These are phyloP conservation scores for Microctenopoma lineatum DNA, from an alignment of 2,797 vertebrate species.

Conservation along the genomic window DNA sequence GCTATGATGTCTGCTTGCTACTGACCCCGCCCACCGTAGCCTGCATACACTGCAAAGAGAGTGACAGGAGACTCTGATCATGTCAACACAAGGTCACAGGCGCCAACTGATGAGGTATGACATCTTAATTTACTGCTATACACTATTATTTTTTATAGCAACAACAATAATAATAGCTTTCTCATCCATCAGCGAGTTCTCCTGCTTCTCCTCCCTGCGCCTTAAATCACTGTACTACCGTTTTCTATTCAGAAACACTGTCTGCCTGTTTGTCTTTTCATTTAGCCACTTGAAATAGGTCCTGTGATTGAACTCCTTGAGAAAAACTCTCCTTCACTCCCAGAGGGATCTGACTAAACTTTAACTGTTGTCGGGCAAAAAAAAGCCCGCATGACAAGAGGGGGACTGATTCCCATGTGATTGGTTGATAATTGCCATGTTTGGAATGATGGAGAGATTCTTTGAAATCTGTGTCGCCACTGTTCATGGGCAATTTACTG, in stretches of 20 bases:
- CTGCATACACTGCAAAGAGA: not conserved
- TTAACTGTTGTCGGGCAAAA: constrained; percentile 65
- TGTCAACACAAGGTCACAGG: constrained; percentile 23
- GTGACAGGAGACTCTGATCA: not conserved
- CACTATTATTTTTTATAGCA: not conserved
- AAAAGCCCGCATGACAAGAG: constrained; percentile 67
- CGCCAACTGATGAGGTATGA: constrained; percentile 13
- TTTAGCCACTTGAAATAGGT: constrained; percentile 60
- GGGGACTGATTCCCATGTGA: constrained; percentile 76
- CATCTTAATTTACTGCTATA: constrained; percentile 9
- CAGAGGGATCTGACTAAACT: constrained; percentile 66
- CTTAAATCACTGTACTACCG: constrained; percentile 56
- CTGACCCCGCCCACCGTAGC: not conserved
- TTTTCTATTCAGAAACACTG: constrained; percentile 64
- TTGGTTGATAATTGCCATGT: constrained; percentile 81
- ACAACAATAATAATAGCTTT: no score
- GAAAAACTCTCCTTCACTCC: constrained; percentile 57
- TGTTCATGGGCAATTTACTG: constrained; percentile 62
- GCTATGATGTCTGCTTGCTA: not conserved
- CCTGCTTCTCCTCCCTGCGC: constrained; percentile 50
- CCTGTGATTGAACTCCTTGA: constrained; percentile 56
- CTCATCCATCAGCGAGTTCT: no score
- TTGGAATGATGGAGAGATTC: constrained; percentile 76
- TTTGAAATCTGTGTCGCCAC: constrained; percentile 64
- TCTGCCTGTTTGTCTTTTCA: constrained; percentile 61